Conservation (phyloP, 2,797 vertebrate genomes). For the Anguilla megastoma region DNA sequence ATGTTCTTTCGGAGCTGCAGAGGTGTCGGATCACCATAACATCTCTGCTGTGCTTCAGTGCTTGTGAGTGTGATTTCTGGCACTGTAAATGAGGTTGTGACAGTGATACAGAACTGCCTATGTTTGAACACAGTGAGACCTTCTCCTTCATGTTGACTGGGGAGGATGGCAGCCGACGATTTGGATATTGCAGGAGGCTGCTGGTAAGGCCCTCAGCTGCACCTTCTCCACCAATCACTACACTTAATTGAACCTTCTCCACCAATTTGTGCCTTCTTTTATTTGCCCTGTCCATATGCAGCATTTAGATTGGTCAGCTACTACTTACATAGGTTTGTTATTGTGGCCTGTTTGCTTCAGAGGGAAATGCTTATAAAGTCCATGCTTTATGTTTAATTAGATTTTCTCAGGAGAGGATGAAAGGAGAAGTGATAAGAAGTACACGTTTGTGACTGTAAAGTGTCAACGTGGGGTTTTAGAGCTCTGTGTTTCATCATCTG, state of each 20-base stretch:
- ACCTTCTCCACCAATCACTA: constrained; percentile 23
- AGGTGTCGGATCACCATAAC: background rate
- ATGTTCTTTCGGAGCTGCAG: background rate
- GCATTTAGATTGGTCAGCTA: constrained; percentile 45
- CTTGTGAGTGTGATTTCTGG: background rate
- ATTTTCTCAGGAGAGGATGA: constrained; percentile 58
- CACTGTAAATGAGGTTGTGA: constrained; percentile 9
- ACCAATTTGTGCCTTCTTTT: constrained; percentile 39
- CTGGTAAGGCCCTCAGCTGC: constrained; percentile 79
- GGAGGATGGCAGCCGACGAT: constrained; percentile 95
- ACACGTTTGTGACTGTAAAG: constrained; percentile 60
- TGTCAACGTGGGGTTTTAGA: constrained; percentile 49
- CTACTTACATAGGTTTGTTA: constrained; percentile 29
- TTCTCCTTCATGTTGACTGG: constrained; percentile 99
- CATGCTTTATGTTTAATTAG: constrained; percentile 56
- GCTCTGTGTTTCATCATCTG: constrained; percentile 51
- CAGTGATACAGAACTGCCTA: constrained; percentile 23
- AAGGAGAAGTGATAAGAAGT: constrained; percentile 59
- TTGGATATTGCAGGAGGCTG: constrained; percentile 95
- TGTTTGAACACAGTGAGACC: constrained; percentile 83
- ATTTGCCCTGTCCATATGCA: constrained; percentile 46
- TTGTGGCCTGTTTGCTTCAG: constrained; percentile 34
- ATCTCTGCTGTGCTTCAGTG: background rate
- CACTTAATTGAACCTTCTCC: constrained; percentile 23
- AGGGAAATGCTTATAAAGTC: constrained; percentile 44